phyloP scores from a whole-genome alignment of 1,140 invertebrate species.

The Bathynomus jamesi region DNA sequence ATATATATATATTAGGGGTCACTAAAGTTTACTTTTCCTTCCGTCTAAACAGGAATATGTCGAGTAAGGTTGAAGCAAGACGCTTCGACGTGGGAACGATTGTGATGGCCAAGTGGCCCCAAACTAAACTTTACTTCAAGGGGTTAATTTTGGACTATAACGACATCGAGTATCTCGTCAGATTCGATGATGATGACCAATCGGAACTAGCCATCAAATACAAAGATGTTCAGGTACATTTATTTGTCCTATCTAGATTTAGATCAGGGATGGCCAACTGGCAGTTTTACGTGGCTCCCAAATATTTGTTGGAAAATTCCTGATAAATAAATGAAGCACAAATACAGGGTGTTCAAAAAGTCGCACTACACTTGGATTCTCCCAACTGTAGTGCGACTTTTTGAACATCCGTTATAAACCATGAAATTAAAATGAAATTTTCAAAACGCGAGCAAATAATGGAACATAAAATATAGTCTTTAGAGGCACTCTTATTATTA shows the following conservation, averaged over 20 bases:
- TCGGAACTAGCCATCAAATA: slow-evolving; percentile 24
- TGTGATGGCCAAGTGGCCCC: slow-evolving; percentile 36
- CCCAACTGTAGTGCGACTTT: too few relatives aligned
- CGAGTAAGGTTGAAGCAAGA: too few relatives aligned
- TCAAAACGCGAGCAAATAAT: too few relatives aligned
- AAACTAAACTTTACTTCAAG: slow-evolving; percentile 32
- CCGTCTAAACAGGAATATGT: neutral
- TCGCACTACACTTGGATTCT: too few relatives aligned
- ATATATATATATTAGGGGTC: too few relatives aligned
- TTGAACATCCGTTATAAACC: too few relatives aligned
- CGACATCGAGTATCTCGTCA: slow-evolving; percentile 32
- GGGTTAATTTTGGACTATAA: slow-evolving; percentile 29
- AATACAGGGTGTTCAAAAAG: too few relatives aligned
- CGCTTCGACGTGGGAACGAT: slow-evolving; percentile 22
- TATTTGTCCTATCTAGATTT: too few relatives aligned
- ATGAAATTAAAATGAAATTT: too few relatives aligned
- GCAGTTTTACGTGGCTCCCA: neutral
- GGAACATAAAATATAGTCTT: too few relatives aligned
- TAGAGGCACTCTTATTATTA: too few relatives aligned
- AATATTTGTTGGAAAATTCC: neutral
- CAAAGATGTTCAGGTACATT: slow-evolving; percentile 29
- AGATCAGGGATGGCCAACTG: neutral
- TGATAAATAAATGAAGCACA: too few relatives aligned
- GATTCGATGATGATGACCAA: slow-evolving; percentile 29
- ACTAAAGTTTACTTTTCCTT: neutral